Base-by-base conservation (phyloP, 2,888 invertebrate species). In the Cantharis flavilabris region DNA sequence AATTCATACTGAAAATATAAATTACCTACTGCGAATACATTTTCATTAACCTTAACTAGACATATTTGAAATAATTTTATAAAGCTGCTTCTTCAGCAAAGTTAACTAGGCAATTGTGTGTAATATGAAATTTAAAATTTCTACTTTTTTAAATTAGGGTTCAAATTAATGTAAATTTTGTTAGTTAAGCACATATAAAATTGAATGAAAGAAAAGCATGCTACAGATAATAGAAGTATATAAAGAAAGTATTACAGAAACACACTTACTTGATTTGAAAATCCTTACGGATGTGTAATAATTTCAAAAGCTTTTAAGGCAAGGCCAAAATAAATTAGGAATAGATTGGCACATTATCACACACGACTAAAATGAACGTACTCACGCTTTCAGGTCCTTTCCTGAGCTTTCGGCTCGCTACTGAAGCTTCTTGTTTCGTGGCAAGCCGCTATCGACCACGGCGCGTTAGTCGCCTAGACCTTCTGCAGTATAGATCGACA, bases 371-470 rank as follows among this genome's bases (percentile, higher is more conserved):
- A 74, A 81, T 80, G 72, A 76, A 81, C 81, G 80, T 72, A 76
- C 73, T 75, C 76, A 75, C 79, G 79, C 77, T 81, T 80, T 81
- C 79, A 76, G 80, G 83, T 82, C 83, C 80, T 75, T 82, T 79
- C 81, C 79, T 75, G 82, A 84, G 84, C 84, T 84, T 84, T 83
- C 83, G 83, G 81, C 83, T 84, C 82, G 82, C 82, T 80, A 84
- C 84, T 84, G 83, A 84, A 84, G 82, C 80, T 80, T 81, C 80
- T 80, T 81, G 82, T 81, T 81, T 82, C 82, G 78, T 81, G 82
- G 76, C 76, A 80, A 79, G 80, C 81, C 82, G 83, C 83, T 85
- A 85, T 85, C 85, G 85, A 85, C 85, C 85, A 83, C 81, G 83
- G 80, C 82, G 84, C 73, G 81, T 80, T 80, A 76, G 80, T 79